A percentile compares a stretch with the other conserved stretches of the same genome.
Conservation (phyloP, 2,888 invertebrate species). For the Yponomeuta evonymella region DNA sequence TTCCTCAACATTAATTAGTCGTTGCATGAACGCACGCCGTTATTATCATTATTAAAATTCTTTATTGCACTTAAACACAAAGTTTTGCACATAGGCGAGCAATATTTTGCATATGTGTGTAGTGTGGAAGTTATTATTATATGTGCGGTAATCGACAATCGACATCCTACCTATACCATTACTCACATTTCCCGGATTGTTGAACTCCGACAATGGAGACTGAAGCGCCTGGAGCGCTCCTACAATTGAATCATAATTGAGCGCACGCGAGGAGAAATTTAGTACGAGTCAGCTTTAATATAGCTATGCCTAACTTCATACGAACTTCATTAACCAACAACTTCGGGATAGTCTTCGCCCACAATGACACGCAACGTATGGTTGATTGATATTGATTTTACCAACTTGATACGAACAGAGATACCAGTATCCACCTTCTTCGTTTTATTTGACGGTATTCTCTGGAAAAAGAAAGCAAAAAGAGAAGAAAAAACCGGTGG, state of each 20-base stretch:
- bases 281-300: conserved; percentile 25
- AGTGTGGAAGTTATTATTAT: neutral
- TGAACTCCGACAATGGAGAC: conserved; percentile 18
- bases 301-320: conserved; percentile 12
- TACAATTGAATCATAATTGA: conserved; percentile 34
- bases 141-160: neutral
- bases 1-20: too few species aligned
- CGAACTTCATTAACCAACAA: conserved; percentile 14
- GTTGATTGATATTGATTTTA: neutral
- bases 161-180: neutral
- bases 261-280: conserved; percentile 27
- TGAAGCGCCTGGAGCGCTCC: conserved; percentile 23
- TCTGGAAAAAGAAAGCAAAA: too few species aligned
- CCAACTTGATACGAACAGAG: neutral
- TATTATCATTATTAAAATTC: too few species aligned
- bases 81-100: too few species aligned
- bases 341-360: neutral
- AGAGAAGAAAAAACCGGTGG: too few species aligned
- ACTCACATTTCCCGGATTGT: conserved; percentile 14
- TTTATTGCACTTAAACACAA: too few species aligned
- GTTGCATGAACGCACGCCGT: too few species aligned
- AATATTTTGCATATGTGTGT: too few species aligned
- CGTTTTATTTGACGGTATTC: too few species aligned
- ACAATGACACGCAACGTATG: conserved; percentile 4
- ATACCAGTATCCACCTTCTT: neutral